These are phyloP conservation scores for Dasypolia templi DNA, from an alignment of 2,888 invertebrate genomes.

Conservation along the genomic window DNA sequence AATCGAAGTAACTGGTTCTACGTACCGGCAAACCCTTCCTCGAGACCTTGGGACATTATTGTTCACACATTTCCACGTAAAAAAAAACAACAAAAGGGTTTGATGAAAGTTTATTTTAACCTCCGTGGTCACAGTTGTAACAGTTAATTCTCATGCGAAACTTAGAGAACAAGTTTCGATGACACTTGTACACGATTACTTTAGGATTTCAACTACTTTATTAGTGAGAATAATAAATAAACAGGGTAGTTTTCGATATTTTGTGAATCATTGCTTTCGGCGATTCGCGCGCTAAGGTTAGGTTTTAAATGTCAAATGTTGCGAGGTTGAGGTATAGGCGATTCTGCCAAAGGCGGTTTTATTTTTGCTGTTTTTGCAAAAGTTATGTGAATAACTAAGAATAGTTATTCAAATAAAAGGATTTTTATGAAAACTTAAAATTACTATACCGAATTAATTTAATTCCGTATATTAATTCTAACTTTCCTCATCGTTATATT, in stretches of 20 bases:
- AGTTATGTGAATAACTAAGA: not conserved
- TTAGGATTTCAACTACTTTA: slow-evolving; percentile 15
- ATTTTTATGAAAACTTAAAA: not conserved
- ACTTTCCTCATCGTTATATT: not conserved
- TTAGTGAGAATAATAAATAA: slow-evolving; percentile 18
- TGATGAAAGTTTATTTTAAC: slow-evolving; percentile 46
- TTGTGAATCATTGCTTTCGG: slow-evolving; percentile 50
- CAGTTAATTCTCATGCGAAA: slow-evolving; percentile 69
- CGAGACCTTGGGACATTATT: slow-evolving; percentile 63
- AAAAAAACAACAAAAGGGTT: slow-evolving; percentile 64
- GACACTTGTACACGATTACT: slow-evolving; percentile 38
- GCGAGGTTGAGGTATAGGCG: slow-evolving; percentile 42
- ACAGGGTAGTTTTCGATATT: slow-evolving; percentile 42
- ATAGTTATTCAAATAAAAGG: not conserved
- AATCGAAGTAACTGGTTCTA: slow-evolving; percentile 77
- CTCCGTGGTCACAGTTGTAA: slow-evolving; percentile 53
- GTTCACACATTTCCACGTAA: slow-evolving; percentile 61
- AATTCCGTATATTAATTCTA: too few species aligned
- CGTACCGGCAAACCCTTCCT: slow-evolving; percentile 74
- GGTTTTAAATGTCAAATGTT: slow-evolving; percentile 67
- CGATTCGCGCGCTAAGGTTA: slow-evolving; percentile 67
- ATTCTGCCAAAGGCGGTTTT: slow-evolving; percentile 43
- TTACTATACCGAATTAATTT: not conserved
- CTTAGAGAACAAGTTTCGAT: slow-evolving; percentile 41
- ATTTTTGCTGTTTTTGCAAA: not conserved